Evolutionary conservation across 2,113 vertebrate genomes (phyloP).

Genomic region (Blennius ocellaris): DNA sequence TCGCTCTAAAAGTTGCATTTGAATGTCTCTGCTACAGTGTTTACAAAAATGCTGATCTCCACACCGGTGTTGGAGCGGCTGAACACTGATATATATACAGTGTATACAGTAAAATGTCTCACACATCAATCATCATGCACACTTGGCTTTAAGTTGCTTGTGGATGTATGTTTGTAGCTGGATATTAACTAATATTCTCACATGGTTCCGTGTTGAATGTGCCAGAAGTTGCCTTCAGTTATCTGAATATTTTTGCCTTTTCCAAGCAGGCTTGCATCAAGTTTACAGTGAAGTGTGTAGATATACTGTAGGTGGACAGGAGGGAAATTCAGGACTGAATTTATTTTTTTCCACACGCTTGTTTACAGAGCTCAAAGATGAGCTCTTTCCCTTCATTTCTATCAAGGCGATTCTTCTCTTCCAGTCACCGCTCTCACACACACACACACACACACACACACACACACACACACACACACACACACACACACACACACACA

Average conservation of each 20-base stretch:
- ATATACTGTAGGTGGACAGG: conserved; percentile 51
- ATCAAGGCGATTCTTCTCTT: conserved; percentile 65
- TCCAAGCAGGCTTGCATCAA: conserved; percentile 15
- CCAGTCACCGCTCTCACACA: conserved; percentile 42
- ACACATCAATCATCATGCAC: conserved; percentile 13
- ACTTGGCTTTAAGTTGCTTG: conserved; percentile 18
- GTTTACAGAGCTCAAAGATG: conserved; percentile 65
- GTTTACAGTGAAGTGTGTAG: conserved; percentile 13
- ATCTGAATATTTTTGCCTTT: conserved; percentile 15
- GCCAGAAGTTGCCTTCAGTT: not conserved
- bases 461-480: conserved; percentile 28
- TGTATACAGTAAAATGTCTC: conserved; percentile 27
- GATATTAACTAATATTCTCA: not conserved
- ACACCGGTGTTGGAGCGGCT: conserved; percentile 35
- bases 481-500: conserved; percentile 13
- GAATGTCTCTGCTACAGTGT: conserved; percentile 68
- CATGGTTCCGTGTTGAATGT: conserved; percentile 3
- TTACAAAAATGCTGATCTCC: conserved; percentile 68
- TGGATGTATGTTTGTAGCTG: not conserved
- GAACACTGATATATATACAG: conserved; percentile 24
- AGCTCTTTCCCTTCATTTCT: conserved; percentile 63
- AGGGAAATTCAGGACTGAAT: conserved; percentile 47
- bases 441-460: conserved; percentile 12
- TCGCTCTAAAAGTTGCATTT: conserved; percentile 76
- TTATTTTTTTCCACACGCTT: conserved; percentile 49